Evolutionary conservation across 2,888 invertebrate species (phyloP).

Genomic region (Smittia aterrima): DNA sequence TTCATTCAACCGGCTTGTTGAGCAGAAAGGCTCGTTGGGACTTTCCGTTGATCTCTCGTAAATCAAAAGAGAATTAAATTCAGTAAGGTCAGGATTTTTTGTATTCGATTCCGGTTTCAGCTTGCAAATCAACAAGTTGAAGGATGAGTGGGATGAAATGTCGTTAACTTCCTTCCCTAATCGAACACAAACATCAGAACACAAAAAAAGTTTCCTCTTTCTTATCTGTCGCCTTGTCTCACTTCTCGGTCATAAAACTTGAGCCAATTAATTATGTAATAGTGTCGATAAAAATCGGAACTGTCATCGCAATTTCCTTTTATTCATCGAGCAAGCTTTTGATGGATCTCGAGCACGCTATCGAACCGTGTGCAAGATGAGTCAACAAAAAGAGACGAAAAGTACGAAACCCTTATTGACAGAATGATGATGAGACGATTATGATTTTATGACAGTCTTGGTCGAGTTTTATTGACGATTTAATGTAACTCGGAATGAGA

Average conservation of each 20-base stretch:
- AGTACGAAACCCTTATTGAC: not conserved
- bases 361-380: not conserved
- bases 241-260: not conserved
- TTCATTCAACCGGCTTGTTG: too few species aligned
- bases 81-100: conserved; percentile 15
- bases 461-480: not conserved
- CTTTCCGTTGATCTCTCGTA: not conserved
- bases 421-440: not conserved
- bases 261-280: conserved; percentile 21
- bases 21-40: too few species aligned
- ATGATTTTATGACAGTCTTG: not conserved
- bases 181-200: not conserved
- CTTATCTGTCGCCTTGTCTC: not conserved
- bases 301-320: not conserved
- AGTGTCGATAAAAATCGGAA: not conserved
- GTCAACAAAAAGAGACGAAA: not conserved
- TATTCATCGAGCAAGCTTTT: not conserved
- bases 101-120: not conserved
- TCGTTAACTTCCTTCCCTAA: conserved; percentile 24
- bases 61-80: not conserved
- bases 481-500: too few species aligned
- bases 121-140: conserved; percentile 21
- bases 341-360: not conserved
- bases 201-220: not conserved
- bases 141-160: conserved; percentile 10